A percentile compares a stretch with the other conserved stretches of the same genome.
These are phyloP conservation scores for Heloderma charlesbogerti DNA, from an alignment of 2,113 vertebrate genomes.

Conservation along the genomic window DNA sequence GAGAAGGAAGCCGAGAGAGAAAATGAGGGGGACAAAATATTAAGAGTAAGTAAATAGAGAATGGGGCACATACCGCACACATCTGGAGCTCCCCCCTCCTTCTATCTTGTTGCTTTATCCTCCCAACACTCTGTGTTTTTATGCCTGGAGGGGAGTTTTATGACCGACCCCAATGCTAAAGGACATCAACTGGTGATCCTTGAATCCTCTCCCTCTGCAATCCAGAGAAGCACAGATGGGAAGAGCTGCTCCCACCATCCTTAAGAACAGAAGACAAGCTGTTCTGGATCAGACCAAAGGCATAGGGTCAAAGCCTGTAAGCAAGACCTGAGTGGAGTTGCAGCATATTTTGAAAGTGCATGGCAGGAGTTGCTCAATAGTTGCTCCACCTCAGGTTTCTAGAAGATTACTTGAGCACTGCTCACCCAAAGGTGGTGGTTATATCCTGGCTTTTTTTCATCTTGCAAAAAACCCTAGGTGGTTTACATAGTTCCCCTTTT, in stretches of 20 bases:
- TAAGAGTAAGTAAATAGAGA: background rate
- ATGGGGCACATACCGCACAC: background rate
- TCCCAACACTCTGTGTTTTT: background rate
- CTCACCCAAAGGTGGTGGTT: too few relatives aligned
- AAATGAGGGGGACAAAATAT: background rate
- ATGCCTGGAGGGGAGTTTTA: background rate
- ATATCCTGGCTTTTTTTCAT: too few relatives aligned
- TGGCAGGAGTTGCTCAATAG: too few relatives aligned
- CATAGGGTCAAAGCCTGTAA: too few relatives aligned
- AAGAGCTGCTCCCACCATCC: background rate
- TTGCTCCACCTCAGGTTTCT: too few relatives aligned
- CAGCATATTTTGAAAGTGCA: too few relatives aligned
- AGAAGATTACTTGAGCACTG: too few relatives aligned
- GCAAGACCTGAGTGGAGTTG: too few relatives aligned
- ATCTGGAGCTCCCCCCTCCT: background rate
- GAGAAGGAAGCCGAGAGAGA: background rate
- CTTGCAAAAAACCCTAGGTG: too few relatives aligned
- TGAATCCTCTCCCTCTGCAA: background rate
- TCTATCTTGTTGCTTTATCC: background rate
- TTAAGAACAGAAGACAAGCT: too few relatives aligned
- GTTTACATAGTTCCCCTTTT: too few relatives aligned
- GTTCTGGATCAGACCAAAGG: too few relatives aligned
- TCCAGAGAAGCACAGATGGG: background rate
- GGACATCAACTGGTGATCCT: background rate
- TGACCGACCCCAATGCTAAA: background rate